Conservation (phyloP, 2,113 vertebrate species). For the Phocoena phocoena region DNA sequence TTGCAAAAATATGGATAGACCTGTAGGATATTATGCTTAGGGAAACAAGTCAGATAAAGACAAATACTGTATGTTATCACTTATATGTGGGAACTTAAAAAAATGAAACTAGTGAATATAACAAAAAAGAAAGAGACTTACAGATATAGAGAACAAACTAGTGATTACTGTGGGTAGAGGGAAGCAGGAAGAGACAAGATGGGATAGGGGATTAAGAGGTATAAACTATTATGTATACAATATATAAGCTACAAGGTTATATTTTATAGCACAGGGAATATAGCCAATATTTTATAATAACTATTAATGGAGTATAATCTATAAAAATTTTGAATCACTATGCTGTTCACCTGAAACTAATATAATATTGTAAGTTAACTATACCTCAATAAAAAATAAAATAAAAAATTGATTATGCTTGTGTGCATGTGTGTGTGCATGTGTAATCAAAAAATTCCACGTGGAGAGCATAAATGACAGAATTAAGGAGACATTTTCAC, state of each 20-base stretch:
- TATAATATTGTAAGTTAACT: background rate
- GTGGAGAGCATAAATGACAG: background rate
- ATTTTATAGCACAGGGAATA: background rate
- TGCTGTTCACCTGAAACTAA: background rate
- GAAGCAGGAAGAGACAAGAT: background rate
- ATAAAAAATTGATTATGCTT: background rate
- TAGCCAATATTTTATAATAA: background rate
- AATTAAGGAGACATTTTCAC: background rate
- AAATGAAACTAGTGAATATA: background rate
- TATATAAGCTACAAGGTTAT: background rate
- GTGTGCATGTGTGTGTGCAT: background rate
- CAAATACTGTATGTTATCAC: background rate
- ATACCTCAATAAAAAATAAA: background rate
- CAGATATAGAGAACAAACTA: background rate
- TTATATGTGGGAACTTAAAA: background rate
- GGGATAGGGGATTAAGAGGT: background rate
- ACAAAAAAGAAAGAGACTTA: background rate
- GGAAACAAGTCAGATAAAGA: background rate
- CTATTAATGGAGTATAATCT: background rate
- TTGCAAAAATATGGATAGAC: background rate
- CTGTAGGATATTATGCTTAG: slow-evolving; percentile 1
- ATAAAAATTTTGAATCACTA: background rate
- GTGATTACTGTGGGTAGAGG: background rate
- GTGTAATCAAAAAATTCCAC: background rate
- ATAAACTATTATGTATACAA: background rate